Percentiles rank a stretch among this genome's conserved stretches.
Conservation (phyloP, 1,140 invertebrate genomes). For the Theocolax elegans region DNA sequence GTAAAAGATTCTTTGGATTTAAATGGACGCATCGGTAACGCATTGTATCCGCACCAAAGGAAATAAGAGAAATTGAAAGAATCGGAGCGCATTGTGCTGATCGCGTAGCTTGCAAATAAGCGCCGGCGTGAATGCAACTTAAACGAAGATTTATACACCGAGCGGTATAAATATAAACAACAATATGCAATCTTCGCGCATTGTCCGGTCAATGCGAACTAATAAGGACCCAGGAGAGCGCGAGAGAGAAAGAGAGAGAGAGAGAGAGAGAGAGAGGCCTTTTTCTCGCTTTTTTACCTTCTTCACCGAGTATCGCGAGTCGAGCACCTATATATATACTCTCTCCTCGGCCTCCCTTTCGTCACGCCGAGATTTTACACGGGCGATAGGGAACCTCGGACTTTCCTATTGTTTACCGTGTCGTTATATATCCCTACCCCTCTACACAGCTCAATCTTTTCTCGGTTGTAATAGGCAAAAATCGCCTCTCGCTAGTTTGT, state of each 20-base stretch:
- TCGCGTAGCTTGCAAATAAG: constrained; percentile 34
- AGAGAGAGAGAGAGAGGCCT: background rate
- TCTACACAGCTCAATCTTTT: constrained; percentile 31
- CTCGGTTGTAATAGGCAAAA: no score
- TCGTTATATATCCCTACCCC: background rate
- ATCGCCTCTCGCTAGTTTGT: background rate
- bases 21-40: constrained; percentile 11
- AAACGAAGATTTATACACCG: constrained; percentile 67
- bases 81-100: constrained; percentile 52
- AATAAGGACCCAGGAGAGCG: no score
- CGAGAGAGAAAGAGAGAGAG: background rate
- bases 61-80: constrained; percentile 47
- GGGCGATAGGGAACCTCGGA: constrained; percentile 3
- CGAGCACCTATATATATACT: no score
- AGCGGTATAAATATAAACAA: constrained; percentile 65
- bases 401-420: constrained; percentile 32
- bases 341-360: no score
- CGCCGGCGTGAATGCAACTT: constrained; percentile 60
- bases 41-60: background rate
- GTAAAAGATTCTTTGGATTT: constrained; percentile 1
- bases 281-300: constrained; percentile 63
- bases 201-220: constrained; percentile 50
- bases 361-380: constrained; percentile 35
- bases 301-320: constrained; percentile 56
- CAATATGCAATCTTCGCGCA: constrained; percentile 64